Base-by-base conservation (phyloP, 2,797 vertebrate species). In the Rhinophrynus dorsalis region DNA sequence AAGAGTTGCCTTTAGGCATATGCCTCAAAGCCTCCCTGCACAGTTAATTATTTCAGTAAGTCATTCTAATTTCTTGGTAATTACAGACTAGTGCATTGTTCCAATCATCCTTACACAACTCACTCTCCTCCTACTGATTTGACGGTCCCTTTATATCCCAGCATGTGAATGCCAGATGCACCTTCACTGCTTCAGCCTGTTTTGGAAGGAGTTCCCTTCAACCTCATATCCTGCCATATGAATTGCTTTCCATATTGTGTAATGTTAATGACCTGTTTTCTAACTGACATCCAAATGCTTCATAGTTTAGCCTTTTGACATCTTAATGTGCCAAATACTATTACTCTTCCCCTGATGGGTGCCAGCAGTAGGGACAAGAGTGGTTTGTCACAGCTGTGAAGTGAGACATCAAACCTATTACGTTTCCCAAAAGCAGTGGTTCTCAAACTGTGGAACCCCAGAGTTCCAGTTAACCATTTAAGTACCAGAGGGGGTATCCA, bases 141-240 rank as follows among this genome's bases (percentile, higher is more conserved):
- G 18, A 11, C 45, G 18, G 0, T 10, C 10, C 45, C 21, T 48
- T 48, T 24, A 23, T 26, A 18, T 4, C 20, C 45, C 21, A 48
- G 29, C 45, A 48, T 48, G 21, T 48, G 45, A 48, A 13, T 48
- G 21, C 45, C 45, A 48, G 45, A 48, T 48, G 45, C 21, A 18
- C 24, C 17, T 6, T 7, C 20, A 44, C 15, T 18, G 40, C 37
- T n/a, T 44, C 15, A 44, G 17, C 15, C 17, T 11, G 18, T 18
- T 18, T 44, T 44, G 17, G 1, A 44, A 44, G 18, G 40, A 44
- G n/a, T n/a, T 3, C 40, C 40, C 20, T 20, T 44, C 40, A 44
- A 44, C 18, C 15, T 18, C 9, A 44, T 44, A 44, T 44, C 40
- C 40, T 44, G 15, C 17, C 17, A 20, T 44, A 18, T 44, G 18